Percentiles rank a stretch among this genome's conserved stretches.
These are phyloP conservation scores for Passer montanus DNA, from an alignment of 2,113 vertebrate genomes.

Conservation along the genomic window DNA sequence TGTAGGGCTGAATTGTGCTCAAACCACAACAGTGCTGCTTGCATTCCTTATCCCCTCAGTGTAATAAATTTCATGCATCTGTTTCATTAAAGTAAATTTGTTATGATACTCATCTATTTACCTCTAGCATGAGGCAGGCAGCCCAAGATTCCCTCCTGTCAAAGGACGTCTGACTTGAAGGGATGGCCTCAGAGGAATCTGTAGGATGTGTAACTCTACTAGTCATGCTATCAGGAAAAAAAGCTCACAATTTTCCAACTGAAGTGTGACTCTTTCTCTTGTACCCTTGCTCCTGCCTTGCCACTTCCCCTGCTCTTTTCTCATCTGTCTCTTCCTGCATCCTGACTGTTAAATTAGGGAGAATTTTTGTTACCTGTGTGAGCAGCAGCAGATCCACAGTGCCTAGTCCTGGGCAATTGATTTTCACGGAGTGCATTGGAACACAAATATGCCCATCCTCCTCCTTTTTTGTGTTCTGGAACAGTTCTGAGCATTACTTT, in stretches of 20 bases:
- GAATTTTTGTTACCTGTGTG: not conserved
- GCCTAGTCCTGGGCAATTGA: rapidly evolving
- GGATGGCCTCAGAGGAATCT: not conserved
- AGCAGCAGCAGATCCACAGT: not conserved
- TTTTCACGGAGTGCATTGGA: not conserved
- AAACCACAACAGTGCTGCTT: not conserved
- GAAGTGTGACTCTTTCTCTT: not conserved
- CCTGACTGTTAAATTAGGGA: not conserved
- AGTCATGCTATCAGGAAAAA: not conserved
- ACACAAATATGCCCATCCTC: not conserved
- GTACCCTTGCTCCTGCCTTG: not conserved
- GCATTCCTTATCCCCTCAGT: not conserved
- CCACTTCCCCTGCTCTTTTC: not conserved
- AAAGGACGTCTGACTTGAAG: not conserved
- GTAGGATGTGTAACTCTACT: not conserved
- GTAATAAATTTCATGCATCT: not conserved
- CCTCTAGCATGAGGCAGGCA: not conserved
- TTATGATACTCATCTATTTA: not conserved
- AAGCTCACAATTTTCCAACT: not conserved
- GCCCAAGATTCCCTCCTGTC: not conserved
- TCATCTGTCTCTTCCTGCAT: not conserved
- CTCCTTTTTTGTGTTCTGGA: not conserved
- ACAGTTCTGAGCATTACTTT: not conserved
- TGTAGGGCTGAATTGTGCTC: rapidly evolving
- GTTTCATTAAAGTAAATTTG: not conserved